A percentile compares a stretch with the other conserved stretches of the same genome.
phyloP scores from a whole-genome alignment of 2,113 vertebrate species.

The Laticauda laticaudata region DNA sequence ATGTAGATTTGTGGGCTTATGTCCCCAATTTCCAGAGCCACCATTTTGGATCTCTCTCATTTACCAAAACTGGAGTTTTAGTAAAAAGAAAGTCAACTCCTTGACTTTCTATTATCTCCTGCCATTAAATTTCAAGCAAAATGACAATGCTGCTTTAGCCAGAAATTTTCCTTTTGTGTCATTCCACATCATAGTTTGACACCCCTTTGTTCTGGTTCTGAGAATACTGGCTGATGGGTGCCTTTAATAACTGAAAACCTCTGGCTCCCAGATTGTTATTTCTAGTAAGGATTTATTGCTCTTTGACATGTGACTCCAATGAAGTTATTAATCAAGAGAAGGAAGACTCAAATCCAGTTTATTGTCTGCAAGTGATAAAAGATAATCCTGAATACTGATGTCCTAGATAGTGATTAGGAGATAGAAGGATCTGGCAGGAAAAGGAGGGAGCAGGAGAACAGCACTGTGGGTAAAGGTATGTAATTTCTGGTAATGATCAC shows the following conservation, averaged over 20 bases:
- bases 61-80: neutral
- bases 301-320: slow-evolving; percentile 17
- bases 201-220: neutral
- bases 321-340: slow-evolving; percentile 42
- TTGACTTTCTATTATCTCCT: neutral
- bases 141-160: neutral
- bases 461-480: slow-evolving; percentile 45
- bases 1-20: neutral
- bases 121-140: neutral
- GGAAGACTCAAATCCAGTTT: slow-evolving; percentile 3
- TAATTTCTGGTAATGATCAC: slow-evolving; percentile 48
- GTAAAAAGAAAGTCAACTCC: neutral
- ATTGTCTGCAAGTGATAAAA: slow-evolving; percentile 11
- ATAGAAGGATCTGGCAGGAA: neutral
- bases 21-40: neutral
- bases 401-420: slow-evolving; percentile 37
- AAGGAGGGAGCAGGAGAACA: slow-evolving; percentile 16
- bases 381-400: slow-evolving; percentile 20
- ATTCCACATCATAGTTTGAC: too few relatives aligned
- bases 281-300: slow-evolving; percentile 41
- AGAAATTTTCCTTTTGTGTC: neutral
- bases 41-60: neutral
- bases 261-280: slow-evolving; percentile 13
- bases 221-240: neutral
- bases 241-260: neutral